phyloP scores from a whole-genome alignment of 2,113 vertebrate species.

The Melanostigma gelatinosum region DNA sequence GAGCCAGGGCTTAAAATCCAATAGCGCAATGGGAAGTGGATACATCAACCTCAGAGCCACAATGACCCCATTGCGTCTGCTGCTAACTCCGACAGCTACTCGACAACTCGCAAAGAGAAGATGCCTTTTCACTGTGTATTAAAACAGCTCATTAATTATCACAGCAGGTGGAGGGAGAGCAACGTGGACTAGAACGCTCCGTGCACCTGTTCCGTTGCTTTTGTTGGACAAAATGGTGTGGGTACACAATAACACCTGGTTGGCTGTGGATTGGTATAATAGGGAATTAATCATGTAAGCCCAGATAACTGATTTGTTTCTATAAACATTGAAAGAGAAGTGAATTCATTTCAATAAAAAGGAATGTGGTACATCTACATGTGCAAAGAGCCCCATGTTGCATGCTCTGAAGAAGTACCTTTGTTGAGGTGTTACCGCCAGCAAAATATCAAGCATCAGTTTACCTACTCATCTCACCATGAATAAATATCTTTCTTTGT shows the following conservation, averaged over 20 bases:
- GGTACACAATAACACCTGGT: conserved; percentile 68
- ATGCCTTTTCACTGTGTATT: conserved; percentile 48
- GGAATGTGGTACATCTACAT: conserved; percentile 34
- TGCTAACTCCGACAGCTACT: conserved; percentile 36
- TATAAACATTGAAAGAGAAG: conserved; percentile 40
- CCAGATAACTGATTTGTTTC: conserved; percentile 50
- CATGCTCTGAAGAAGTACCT: not conserved
- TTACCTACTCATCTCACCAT: conserved; percentile 29
- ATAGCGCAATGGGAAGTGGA: conserved; percentile 39
- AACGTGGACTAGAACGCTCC: conserved; percentile 59
- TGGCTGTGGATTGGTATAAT: conserved; percentile 30
- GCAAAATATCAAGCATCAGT: conserved; percentile 35
- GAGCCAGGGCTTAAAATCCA: conserved; percentile 48
- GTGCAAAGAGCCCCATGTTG: not conserved
- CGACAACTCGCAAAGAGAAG: conserved; percentile 36
- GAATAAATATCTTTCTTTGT: conserved; percentile 38
- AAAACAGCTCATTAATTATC: conserved; percentile 76
- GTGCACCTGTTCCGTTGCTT: conserved; percentile 68
- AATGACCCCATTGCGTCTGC: conserved; percentile 59
- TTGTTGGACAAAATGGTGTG: conserved; percentile 64
- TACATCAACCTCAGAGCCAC: conserved; percentile 42
- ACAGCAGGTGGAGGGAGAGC: conserved; percentile 71
- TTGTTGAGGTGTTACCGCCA: conserved; percentile 15
- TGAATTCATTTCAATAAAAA: conserved; percentile 37
- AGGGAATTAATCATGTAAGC: conserved; percentile 37